Evolutionary conservation across 1,140 invertebrate genomes (phyloP).

Genomic region (Orius laevigatus): DNA sequence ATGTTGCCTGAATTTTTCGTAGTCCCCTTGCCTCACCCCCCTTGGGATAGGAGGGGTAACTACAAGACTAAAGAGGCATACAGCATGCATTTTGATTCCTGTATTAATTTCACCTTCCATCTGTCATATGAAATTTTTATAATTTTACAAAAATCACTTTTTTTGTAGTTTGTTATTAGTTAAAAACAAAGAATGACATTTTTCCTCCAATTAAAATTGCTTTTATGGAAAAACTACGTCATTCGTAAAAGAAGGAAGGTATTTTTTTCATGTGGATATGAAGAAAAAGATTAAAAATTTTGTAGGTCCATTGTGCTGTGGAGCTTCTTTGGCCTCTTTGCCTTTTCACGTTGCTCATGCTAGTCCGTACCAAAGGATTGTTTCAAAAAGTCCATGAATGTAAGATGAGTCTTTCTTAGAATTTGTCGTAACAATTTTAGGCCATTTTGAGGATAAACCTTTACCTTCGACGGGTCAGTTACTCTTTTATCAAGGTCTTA

Average conservation of each 20-base stretch:
- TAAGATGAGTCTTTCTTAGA: conserved; percentile 25
- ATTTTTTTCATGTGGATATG: conserved; percentile 13
- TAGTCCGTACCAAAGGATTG: conserved; percentile 33
- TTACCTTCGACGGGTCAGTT: conserved; percentile 40
- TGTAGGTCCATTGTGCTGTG: conserved; percentile 31
- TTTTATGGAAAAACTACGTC: conserved; percentile 39
- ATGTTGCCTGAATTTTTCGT: too few species aligned
- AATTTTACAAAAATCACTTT: too few species aligned
- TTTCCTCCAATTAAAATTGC: conserved; percentile 27
- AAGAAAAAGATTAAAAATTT: conserved; percentile 4
- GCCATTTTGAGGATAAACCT: conserved; percentile 40
- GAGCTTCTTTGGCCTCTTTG: conserved; percentile 38
- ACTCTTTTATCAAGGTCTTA: conserved; percentile 33
- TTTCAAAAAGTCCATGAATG: conserved; percentile 30
- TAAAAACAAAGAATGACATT: conserved; percentile 19
- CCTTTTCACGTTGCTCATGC: conserved; percentile 38
- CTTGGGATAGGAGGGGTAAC: too few species aligned
- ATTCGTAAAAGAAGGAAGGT: conserved; percentile 34
- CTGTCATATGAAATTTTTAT: too few species aligned
- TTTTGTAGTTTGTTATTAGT: background rate
- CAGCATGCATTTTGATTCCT: too few species aligned
- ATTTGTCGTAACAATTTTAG: conserved; percentile 22
- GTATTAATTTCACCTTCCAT: too few species aligned
- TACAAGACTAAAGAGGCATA: too few species aligned
- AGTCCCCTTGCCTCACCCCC: too few species aligned